These are phyloP conservation scores for Eulemur macaco DNA, from an alignment of 2,113 vertebrate species.

Conservation along the genomic window DNA sequence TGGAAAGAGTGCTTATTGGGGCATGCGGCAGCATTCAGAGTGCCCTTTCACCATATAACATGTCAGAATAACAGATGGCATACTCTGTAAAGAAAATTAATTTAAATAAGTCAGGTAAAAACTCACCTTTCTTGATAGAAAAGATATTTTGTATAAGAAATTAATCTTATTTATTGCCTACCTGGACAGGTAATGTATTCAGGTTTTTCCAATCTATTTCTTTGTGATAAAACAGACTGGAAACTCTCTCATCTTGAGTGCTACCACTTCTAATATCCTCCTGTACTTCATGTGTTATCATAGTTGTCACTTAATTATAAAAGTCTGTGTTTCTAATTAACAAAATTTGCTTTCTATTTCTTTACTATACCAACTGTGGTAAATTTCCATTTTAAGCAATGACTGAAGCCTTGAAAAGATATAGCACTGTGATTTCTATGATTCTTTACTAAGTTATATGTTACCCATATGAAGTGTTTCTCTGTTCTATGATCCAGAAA, in stretches of 20 bases:
- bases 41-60: conserved; percentile 56
- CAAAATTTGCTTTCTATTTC: conserved; percentile 53
- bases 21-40: conserved; percentile 30
- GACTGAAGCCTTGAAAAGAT: background rate
- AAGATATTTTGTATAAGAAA: conserved; percentile 46
- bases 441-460: conserved; percentile 21
- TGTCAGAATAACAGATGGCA: conserved; percentile 72
- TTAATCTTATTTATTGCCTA: conserved; percentile 72
- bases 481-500: background rate
- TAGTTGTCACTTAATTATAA: conserved; percentile 55
- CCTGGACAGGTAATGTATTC: conserved; percentile 9
- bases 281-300: background rate
- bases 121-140: background rate
- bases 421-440: conserved; percentile 15
- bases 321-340: conserved; percentile 64
- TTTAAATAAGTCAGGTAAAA: conserved; percentile 77
- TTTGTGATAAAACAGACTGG: conserved; percentile 63
- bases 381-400: conserved; percentile 42
- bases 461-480: background rate
- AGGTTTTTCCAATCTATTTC: conserved; percentile 13
- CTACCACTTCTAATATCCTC: background rate
- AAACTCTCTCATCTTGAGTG: background rate
- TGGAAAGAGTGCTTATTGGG: conserved; percentile 25
- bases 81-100: conserved; percentile 73
- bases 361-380: conserved; percentile 4